Evolutionary conservation across 2,888 invertebrate species (phyloP).

Genomic region (Apamea crenata): DNA sequence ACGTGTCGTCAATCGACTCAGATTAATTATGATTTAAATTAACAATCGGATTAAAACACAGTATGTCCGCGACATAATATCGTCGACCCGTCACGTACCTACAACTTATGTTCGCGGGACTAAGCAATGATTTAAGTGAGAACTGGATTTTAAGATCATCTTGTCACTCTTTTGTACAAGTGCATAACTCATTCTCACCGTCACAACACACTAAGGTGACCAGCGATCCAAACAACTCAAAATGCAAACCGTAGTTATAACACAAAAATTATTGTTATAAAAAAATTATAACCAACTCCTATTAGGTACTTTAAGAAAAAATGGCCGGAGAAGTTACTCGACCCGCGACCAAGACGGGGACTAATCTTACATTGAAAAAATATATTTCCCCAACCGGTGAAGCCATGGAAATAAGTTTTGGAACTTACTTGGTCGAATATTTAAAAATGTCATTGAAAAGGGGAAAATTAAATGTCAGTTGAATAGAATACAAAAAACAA

Average conservation of each 20-base stretch:
- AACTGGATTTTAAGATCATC: neutral
- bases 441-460: neutral
- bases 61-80: constrained; percentile 3
- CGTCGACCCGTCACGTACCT: constrained; percentile 13
- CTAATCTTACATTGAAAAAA: neutral
- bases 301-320: neutral
- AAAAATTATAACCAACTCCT: neutral
- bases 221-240: neutral
- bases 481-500: neutral
- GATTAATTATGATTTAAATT: constrained; percentile 44
- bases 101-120: neutral
- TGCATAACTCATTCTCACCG: neutral
- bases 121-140: neutral
- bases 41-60: constrained; percentile 25
- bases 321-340: neutral
- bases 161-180: neutral
- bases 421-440: neutral
- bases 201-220: neutral
- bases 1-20: constrained; percentile 11
- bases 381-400: neutral
- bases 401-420: neutral
- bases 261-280: neutral
- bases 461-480: neutral
- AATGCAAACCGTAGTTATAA: neutral
- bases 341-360: no score